Evolutionary conservation across 1,140 invertebrate genomes (phyloP).

Genomic region (Tetramorium alpestre): DNA sequence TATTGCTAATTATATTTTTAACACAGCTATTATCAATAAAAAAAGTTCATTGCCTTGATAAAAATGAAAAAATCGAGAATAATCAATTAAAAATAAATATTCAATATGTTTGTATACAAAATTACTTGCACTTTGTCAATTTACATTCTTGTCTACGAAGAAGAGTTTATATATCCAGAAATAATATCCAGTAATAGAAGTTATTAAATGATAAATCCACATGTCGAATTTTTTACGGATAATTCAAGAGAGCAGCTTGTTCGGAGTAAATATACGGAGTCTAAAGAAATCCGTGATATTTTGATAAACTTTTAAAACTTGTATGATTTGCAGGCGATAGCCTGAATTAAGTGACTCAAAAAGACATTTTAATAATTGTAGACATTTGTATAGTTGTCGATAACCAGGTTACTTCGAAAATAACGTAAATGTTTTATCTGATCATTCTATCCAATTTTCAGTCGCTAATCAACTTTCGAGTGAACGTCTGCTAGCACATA

Average conservation of each 20-base stretch:
- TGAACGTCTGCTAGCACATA: constrained; percentile 30
- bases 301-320: background rate
- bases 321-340: background rate
- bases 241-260: background rate
- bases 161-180: background rate
- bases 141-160: background rate
- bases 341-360: background rate
- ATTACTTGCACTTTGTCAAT: background rate
- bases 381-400: background rate
- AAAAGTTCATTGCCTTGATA: background rate
- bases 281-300: background rate
- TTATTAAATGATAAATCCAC: background rate
- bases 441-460: constrained; percentile 15
- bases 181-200: too few relatives aligned
- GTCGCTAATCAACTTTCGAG: background rate
- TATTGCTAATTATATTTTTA: background rate
- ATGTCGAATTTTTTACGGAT: background rate
- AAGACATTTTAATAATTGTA: background rate
- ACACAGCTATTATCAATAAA: background rate
- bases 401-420: background rate
- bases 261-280: background rate
- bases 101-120: background rate
- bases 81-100: background rate
- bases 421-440: background rate
- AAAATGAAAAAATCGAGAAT: background rate